phyloP scores from a whole-genome alignment of 2,113 vertebrate species.

The Uropsilus gracilis region DNA sequence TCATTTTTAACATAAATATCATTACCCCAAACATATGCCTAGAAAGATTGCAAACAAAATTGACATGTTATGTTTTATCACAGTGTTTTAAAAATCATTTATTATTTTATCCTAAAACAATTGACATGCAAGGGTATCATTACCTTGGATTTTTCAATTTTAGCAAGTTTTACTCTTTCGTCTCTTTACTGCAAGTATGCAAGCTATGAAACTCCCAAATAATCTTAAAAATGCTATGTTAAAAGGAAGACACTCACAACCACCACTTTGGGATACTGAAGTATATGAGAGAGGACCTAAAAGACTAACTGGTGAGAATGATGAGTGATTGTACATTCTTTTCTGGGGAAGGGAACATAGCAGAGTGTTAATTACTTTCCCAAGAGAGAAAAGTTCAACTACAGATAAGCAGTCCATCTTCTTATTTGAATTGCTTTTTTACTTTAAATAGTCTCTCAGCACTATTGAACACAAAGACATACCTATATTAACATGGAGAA shows the following conservation, averaged over 20 bases:
- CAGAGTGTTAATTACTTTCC: background rate
- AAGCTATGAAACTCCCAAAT: background rate
- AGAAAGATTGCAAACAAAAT: slow-evolving; percentile 54
- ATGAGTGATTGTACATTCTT: background rate
- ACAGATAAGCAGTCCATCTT: background rate
- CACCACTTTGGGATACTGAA: background rate
- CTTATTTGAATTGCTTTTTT: background rate
- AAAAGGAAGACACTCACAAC: background rate
- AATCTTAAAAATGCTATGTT: background rate
- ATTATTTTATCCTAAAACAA: background rate
- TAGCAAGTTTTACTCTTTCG: background rate
- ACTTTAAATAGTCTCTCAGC: slow-evolving; percentile 1
- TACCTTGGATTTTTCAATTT: background rate
- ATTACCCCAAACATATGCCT: slow-evolving; percentile 93
- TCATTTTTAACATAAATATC: slow-evolving; percentile 91
- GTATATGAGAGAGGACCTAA: background rate
- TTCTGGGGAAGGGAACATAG: background rate
- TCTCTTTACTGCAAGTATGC: background rate
- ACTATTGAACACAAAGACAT: background rate
- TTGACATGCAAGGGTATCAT: background rate
- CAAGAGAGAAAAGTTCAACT: background rate
- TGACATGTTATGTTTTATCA: background rate
- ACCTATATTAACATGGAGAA: background rate
- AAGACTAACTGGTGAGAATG: background rate
- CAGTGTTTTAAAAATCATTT: background rate